phyloP scores from a whole-genome alignment of 2,797 vertebrate species.

The Anguilla obscura region DNA sequence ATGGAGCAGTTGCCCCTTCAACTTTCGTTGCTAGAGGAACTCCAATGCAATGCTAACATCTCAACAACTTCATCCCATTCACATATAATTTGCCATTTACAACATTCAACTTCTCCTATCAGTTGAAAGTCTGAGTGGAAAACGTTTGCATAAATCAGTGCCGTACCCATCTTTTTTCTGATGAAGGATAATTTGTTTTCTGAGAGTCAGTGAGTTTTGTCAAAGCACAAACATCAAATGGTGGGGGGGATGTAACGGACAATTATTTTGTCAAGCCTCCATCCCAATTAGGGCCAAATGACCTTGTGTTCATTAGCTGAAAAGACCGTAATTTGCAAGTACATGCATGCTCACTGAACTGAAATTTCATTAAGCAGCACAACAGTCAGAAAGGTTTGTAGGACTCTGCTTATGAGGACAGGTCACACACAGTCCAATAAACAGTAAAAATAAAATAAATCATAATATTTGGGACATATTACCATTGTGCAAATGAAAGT shows the following conservation, averaged over 20 bases:
- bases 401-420: not conserved
- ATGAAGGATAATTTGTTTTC: not conserved
- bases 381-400: not conserved
- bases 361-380: not conserved
- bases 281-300: not conserved
- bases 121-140: not conserved
- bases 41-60: no score
- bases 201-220: not conserved
- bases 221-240: not conserved
- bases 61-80: not conserved
- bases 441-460: no score
- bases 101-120: not conserved
- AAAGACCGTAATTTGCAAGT: not conserved
- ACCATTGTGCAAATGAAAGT: no score
- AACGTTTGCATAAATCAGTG: not conserved
- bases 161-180: not conserved
- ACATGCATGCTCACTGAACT: not conserved
- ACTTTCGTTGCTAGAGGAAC: no score
- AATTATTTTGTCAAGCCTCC: not conserved
- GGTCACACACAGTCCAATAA: no score
- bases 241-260: not conserved
- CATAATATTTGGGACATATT: no score
- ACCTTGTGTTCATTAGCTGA: not conserved
- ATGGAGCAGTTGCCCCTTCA: no score
- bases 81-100: not conserved